Percentiles rank a stretch among this genome's conserved stretches.
These are phyloP conservation scores for Rattus norvegicus DNA, from an alignment of 2,113 vertebrate species.

Conservation along the genomic window DNA sequence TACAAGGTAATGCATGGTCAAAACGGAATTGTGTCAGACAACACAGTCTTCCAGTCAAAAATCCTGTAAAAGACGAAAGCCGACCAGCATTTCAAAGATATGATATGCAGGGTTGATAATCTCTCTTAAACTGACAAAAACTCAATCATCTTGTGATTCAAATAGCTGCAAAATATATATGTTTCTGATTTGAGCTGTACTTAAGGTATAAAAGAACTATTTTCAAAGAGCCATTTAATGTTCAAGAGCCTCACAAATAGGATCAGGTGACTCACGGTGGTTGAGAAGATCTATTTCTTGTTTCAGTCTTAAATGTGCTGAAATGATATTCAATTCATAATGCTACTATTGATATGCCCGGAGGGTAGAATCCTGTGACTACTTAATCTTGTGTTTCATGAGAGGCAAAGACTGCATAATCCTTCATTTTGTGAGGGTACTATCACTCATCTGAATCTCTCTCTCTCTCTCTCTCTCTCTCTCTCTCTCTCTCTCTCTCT, in stretches of 20 bases:
- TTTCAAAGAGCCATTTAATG: conserved; percentile 81
- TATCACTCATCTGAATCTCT: conserved; percentile 67
- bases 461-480: conserved; percentile 29
- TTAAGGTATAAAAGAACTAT: conserved; percentile 76
- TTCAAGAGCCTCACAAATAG: conserved; percentile 81
- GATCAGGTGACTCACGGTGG: conserved; percentile 73
- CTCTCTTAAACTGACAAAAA: conserved; percentile 75
- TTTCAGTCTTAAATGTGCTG: conserved; percentile 77
- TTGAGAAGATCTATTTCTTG: conserved; percentile 81
- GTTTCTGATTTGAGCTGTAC: conserved; percentile 80
- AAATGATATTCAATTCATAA: conserved; percentile 79
- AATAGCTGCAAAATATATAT: conserved; percentile 80
- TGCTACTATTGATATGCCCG: conserved; percentile 78
- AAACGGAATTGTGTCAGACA: conserved; percentile 37
- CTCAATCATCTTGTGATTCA: conserved; percentile 81
- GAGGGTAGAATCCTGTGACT: conserved; percentile 76
- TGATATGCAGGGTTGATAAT: conserved; percentile 74
- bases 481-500: neutral
- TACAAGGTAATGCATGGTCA: neutral
- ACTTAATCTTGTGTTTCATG: conserved; percentile 74
- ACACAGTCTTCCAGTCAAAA: conserved; percentile 44
- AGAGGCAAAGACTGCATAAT: conserved; percentile 64
- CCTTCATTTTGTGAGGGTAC: conserved; percentile 70
- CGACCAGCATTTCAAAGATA: conserved; percentile 66
- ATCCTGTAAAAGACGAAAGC: neutral